A percentile compares a stretch with the other conserved stretches of the same genome.
Evolutionary conservation across 2,113 vertebrate species (phyloP).

Genomic region (Piprites chloris): DNA sequence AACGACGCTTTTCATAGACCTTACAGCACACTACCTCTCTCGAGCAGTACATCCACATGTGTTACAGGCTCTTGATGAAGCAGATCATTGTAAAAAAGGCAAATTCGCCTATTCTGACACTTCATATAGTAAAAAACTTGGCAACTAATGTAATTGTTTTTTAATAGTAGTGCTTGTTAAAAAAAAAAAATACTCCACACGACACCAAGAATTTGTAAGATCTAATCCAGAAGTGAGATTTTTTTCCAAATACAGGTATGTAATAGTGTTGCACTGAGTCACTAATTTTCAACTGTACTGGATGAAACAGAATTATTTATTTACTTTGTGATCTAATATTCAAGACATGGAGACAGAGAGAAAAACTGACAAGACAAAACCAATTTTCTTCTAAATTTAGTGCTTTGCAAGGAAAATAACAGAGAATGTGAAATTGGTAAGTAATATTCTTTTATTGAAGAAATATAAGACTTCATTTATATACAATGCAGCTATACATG

Average conservation of each 20-base stretch:
- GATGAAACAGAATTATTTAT: neutral
- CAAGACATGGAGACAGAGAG: neutral
- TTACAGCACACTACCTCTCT: neutral
- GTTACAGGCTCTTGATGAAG: neutral
- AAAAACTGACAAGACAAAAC: neutral
- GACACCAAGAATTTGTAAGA: neutral
- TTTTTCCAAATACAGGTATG: neutral
- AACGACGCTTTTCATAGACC: neutral
- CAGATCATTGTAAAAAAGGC: neutral
- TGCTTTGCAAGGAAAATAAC: neutral
- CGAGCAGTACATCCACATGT: neutral
- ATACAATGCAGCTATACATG: no score
- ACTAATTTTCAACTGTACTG: neutral
- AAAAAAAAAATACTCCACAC: neutral
- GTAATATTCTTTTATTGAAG: neutral
- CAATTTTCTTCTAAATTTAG: neutral
- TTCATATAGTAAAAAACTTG: neutral
- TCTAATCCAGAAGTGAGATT: neutral
- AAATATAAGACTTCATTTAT: neutral
- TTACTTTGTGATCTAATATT: constrained; percentile 10
- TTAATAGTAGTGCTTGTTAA: neutral
- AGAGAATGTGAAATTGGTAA: neutral
- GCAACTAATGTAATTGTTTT: neutral
- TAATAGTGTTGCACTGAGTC: neutral
- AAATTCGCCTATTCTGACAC: neutral